Conservation (phyloP, 2,113 vertebrate species). For the Notothenia coriiceps region DNA sequence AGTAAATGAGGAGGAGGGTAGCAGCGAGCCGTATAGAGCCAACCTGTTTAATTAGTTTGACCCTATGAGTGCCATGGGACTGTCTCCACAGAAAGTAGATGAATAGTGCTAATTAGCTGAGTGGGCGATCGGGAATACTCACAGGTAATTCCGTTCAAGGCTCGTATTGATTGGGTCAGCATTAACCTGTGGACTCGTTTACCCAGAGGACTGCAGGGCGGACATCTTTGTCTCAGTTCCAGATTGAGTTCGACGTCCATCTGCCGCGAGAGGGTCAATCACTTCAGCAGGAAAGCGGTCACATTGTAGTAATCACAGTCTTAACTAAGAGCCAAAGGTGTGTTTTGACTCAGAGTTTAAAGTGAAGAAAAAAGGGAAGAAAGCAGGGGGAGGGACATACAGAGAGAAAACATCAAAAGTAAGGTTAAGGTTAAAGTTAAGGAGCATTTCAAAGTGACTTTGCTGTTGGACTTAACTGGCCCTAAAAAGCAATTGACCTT, state of each 20-base stretch:
- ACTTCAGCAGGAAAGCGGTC: not conserved
- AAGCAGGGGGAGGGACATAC: not conserved
- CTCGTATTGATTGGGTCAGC: slow-evolving; percentile 64
- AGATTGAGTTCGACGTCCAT: slow-evolving; percentile 44
- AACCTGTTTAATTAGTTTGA: slow-evolving; percentile 69
- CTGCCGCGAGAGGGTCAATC: slow-evolving; percentile 20
- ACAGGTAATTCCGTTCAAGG: slow-evolving; percentile 63
- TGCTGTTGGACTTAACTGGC: not conserved
- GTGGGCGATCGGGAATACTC: slow-evolving; percentile 59
- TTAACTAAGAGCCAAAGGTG: not conserved
- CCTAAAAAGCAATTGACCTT: not conserved
- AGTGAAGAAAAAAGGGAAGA: not conserved
- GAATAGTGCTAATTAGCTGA: slow-evolving; percentile 74
- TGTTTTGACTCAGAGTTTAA: not conserved
- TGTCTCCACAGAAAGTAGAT: slow-evolving; percentile 35
- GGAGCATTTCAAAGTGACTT: slow-evolving; percentile 1
- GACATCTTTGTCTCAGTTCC: slow-evolving; percentile 37
- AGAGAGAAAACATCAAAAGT: no score
- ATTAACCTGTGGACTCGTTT: slow-evolving; percentile 57
- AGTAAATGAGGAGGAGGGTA: slow-evolving; percentile 44
- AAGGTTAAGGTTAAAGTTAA: not conserved
- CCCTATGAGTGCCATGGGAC: slow-evolving; percentile 41
- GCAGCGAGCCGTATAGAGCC: slow-evolving; percentile 21
- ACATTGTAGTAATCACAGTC: slow-evolving; percentile 5
- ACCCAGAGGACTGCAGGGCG: slow-evolving; percentile 11